These are phyloP conservation scores for Drosophila gunungcola DNA, from an alignment of 1,140 invertebrate species.

Conservation along the genomic window DNA sequence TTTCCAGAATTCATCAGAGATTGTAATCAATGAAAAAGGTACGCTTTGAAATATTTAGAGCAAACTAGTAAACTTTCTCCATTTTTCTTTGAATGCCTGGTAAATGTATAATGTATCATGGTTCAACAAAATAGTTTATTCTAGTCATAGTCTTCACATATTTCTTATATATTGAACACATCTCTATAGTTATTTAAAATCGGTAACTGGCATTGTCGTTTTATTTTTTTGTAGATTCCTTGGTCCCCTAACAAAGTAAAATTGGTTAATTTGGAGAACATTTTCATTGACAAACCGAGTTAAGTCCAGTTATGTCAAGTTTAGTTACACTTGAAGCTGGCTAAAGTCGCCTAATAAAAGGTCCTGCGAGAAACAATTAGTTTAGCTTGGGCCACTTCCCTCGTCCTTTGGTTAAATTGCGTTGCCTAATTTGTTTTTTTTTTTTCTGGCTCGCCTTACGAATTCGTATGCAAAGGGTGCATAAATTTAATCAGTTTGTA, in stretches of 20 bases:
- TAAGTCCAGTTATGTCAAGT: constrained; percentile 5
- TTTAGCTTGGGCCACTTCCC: constrained; percentile 14
- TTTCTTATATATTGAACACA: too few species aligned
- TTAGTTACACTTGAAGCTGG: constrained; percentile 11
- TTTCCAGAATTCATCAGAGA: too few species aligned
- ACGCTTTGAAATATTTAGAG: not conserved
- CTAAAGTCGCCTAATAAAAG: constrained; percentile 11
- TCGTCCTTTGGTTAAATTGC: constrained; percentile 35
- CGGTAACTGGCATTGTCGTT: not conserved
- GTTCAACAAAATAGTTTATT: too few species aligned
- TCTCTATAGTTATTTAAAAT: too few species aligned
- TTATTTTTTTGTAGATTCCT: not conserved
- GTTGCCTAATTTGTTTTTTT: constrained; percentile 34
- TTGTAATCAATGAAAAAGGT: not conserved
- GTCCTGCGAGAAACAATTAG: constrained; percentile 29
- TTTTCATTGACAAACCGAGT: not conserved
- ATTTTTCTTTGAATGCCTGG: too few species aligned
- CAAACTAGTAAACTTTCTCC: too few species aligned
- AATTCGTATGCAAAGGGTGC: constrained; percentile 66
- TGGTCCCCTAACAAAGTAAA: not conserved
- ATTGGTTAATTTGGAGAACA: constrained; percentile 15
- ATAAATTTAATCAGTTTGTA: constrained; percentile 75
- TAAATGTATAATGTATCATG: too few species aligned
- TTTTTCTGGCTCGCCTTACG: constrained; percentile 17
- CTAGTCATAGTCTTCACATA: too few species aligned